phyloP scores from a whole-genome alignment of 2,113 vertebrate genomes.

The Rhinolophus ferrumequinum region DNA sequence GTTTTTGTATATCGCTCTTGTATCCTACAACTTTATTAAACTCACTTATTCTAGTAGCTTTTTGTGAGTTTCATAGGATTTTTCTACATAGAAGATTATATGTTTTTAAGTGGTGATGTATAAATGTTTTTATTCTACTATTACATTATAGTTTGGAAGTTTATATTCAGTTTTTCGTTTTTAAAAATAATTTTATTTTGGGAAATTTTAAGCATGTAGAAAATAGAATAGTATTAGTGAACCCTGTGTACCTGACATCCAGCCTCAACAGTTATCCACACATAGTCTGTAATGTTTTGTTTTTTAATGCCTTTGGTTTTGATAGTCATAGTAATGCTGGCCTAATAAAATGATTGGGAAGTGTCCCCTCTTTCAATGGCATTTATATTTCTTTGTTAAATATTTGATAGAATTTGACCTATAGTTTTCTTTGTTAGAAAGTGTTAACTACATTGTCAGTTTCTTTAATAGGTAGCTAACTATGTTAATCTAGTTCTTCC shows the following conservation, averaged over 20 bases:
- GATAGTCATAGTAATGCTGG: not conserved
- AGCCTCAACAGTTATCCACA: not conserved
- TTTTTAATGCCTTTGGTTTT: not conserved
- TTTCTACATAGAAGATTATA: not conserved
- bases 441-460: not conserved
- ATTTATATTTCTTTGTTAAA: not conserved
- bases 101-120: not conserved
- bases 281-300: not conserved
- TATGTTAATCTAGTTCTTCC: not conserved
- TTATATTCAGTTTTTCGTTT: not conserved
- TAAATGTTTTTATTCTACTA: not conserved
- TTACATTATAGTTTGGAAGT: not conserved
- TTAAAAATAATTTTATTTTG: not conserved
- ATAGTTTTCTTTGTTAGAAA: not conserved
- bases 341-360: not conserved
- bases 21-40: not conserved
- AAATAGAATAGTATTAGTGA: not conserved
- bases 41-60: not conserved
- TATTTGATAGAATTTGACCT: not conserved
- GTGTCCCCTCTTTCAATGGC: not conserved
- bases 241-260: not conserved
- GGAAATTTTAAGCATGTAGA: not conserved
- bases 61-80: not conserved
- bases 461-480: not conserved
- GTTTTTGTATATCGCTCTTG: not conserved